Base-by-base conservation (phyloP, 2,888 invertebrate species). In the Hirtodrosophila histrioides region DNA sequence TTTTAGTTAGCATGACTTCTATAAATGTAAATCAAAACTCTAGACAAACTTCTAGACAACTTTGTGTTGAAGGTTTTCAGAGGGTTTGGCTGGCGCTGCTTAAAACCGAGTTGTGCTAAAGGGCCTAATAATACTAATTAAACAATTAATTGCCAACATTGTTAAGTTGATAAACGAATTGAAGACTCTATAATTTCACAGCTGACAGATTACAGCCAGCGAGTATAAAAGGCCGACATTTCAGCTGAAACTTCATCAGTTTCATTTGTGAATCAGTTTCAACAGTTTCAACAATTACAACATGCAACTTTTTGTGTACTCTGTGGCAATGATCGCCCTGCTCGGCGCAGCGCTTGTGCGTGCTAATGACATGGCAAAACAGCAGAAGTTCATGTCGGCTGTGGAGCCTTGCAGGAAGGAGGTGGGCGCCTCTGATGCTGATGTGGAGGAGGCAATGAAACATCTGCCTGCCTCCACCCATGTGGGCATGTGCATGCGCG, bases 401-500 rank as follows among this genome's bases (percentile, higher is more conserved):
- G 77, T 80, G 5, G 80, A 83, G 8, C 39, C 55, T 6, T 92
- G 91, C 61, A 75, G 86, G 35, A 63, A 40, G 1, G 82, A 90
- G 62, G 75, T 81, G 3, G 89, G 90, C 3, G 91, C 91, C 17
- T 73, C 61, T 5, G 81, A 88, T 44, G 76, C 50, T 8, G 90
- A 89, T 35, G 0, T 86, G 23, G 71, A 88, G 17, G 75, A 72
- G 2, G 1, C 84, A 3, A 1, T 82, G 0, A 78, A 74, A 4
- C 81, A 79, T 41, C 45, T 67, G 3, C 72, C 90, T 0, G 67
- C 88, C 8, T 27, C 68, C 3, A 65, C 71, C 1, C 75, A 70
- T 27, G 83, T 81, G 53, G 88, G 77, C 8, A 90, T 90, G 72
- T 90, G 90, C 39, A 35, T 90, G 55, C 85, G 87, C n/a, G 69